Conservation (phyloP, 1,140 invertebrate species). For the Chelonus insularis region DNA sequence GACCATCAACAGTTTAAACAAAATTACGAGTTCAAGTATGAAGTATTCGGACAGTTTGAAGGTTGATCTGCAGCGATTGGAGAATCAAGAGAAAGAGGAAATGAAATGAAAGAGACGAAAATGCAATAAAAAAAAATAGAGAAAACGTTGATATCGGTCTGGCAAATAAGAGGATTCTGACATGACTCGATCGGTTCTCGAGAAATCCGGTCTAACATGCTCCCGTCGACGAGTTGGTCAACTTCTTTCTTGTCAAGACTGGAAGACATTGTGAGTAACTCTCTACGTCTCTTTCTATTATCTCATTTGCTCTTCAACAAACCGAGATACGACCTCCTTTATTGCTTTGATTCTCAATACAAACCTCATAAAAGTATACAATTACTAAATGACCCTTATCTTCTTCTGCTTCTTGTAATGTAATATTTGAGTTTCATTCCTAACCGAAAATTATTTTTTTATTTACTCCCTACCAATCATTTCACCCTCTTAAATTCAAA, state of each 20-base stretch:
- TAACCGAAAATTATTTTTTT: no score
- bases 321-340: background rate
- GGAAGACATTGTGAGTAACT: background rate
- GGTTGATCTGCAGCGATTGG: background rate
- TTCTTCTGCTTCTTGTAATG: no score
- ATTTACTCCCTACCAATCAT: no score
- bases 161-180: constrained; percentile 11
- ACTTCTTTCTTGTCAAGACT: constrained; percentile 11
- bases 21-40: no score
- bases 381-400: no score
- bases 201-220: constrained; percentile 20
- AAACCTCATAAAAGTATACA: no score
- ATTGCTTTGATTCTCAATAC: no score
- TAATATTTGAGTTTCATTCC: no score
- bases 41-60: background rate
- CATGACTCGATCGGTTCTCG: background rate
- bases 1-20: no score
- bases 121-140: background rate
- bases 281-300: background rate
- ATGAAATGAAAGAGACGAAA: background rate
- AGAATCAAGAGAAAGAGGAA: background rate
- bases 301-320: background rate
- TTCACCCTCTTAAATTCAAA: no score
- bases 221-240: constrained; percentile 11
- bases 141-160: background rate